Conservation (phyloP, 1,140 invertebrate genomes). For the Vanessa tameamea region DNA sequence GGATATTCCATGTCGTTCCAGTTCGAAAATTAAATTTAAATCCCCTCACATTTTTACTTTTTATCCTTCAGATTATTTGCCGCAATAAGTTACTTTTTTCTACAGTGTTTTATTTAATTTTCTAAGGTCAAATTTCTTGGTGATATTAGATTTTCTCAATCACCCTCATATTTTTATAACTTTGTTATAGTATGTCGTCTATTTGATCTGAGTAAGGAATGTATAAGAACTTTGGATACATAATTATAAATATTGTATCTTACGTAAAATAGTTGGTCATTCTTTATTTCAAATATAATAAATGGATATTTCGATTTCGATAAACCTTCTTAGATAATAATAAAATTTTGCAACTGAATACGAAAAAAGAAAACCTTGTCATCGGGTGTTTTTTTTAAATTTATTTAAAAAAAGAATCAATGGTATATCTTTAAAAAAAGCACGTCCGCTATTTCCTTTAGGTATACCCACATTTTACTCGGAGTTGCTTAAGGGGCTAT, state of each 20-base stretch:
- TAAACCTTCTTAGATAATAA: no score
- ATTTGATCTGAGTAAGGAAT: background rate
- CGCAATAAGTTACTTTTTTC: constrained; percentile 64
- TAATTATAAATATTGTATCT: no score
- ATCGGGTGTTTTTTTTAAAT: no score
- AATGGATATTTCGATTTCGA: no score
- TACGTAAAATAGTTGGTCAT: no score
- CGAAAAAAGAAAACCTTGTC: no score
- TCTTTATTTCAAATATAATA: no score
- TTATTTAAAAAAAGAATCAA: no score
- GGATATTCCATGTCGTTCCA: constrained; percentile 75
- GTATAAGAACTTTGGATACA: no score
- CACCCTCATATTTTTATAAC: background rate
- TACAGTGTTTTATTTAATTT: constrained; percentile 46
- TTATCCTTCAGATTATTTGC: constrained; percentile 74
- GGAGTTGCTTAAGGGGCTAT: constrained; percentile 56
- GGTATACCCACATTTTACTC: constrained; percentile 32
- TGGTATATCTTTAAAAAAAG: background rate
- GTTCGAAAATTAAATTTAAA: constrained; percentile 79
- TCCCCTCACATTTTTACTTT: constrained; percentile 76
- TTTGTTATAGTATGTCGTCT: background rate
- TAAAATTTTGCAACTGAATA: no score
- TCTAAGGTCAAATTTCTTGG: constrained; percentile 36
- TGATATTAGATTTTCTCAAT: constrained; percentile 15
- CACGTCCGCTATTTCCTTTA: constrained; percentile 12